Evolutionary conservation across 2,888 invertebrate species (phyloP).

Genomic region (Hemicrepidius hirtus): DNA sequence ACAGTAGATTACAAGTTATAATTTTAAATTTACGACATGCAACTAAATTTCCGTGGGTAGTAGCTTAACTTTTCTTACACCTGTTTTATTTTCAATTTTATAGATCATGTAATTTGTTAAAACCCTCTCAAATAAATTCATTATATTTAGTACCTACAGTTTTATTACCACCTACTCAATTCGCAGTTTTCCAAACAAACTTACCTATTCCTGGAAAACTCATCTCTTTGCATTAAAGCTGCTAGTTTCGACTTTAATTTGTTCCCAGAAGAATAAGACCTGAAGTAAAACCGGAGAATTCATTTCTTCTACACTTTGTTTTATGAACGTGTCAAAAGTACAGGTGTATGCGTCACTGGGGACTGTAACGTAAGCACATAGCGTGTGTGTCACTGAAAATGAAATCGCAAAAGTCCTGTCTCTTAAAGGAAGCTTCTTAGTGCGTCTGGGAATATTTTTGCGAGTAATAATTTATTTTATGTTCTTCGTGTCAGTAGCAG

Average conservation of each 20-base stretch:
- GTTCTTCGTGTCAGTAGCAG: background rate
- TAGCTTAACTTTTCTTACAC: too few relatives aligned
- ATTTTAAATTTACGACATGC: too few relatives aligned
- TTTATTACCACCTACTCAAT: too few relatives aligned
- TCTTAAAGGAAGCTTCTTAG: background rate
- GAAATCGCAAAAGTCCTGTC: constrained; percentile 10
- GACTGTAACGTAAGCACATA: constrained; percentile 11
- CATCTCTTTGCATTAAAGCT: constrained; percentile 21
- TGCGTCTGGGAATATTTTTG: background rate
- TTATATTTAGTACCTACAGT: too few relatives aligned
- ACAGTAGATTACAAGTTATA: too few relatives aligned
- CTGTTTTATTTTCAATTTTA: too few relatives aligned
- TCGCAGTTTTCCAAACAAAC: constrained; percentile 10
- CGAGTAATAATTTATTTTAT: background rate
- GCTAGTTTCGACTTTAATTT: constrained; percentile 23
- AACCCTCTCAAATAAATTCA: too few relatives aligned
- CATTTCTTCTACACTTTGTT: constrained; percentile 26
- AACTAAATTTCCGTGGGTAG: too few relatives aligned
- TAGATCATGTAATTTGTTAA: too few relatives aligned
- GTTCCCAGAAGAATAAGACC: constrained; percentile 11
- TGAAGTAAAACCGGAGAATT: constrained; percentile 20
- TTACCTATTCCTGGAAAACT: background rate
- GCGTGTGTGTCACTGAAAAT: constrained; percentile 22
- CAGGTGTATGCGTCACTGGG: constrained; percentile 14
- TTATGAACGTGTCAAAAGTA: constrained; percentile 31